Conservation (phyloP, 1,140 invertebrate genomes). For the Tetragonula clypearis region DNA sequence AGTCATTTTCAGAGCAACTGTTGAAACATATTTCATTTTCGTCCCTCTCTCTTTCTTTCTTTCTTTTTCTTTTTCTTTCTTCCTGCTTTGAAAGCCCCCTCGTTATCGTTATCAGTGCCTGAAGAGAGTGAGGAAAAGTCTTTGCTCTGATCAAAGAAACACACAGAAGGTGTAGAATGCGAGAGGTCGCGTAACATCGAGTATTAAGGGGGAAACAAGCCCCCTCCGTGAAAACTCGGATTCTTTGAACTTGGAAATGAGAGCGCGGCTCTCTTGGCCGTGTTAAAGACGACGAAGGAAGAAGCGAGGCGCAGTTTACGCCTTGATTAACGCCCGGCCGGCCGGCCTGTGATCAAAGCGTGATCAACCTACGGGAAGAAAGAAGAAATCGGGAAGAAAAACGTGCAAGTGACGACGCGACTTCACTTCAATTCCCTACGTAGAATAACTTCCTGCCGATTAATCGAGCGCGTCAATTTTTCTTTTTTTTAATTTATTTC, state of each 20-base stretch:
- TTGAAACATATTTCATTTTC: slow-evolving; percentile 33
- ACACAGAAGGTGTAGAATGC: slow-evolving; percentile 17
- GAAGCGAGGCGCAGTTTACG: slow-evolving; percentile 26
- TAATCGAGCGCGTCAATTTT: no score
- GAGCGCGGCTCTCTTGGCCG: slow-evolving; percentile 7
- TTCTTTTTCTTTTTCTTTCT: no score
- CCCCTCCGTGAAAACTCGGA: not conserved
- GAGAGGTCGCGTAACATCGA: slow-evolving; percentile 46
- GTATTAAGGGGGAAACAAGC: slow-evolving; percentile 48
- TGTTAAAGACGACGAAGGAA: slow-evolving; percentile 27
- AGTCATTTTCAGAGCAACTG: slow-evolving; percentile 16
- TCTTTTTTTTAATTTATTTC: no score
- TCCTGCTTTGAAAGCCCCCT: not conserved
- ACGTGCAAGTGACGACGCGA: not conserved
- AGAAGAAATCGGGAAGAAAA: slow-evolving; percentile 18
- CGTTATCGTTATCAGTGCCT: slow-evolving; percentile 38
- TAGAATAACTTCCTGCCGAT: no score
- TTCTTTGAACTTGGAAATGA: slow-evolving; percentile 51
- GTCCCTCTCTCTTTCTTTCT: slow-evolving; percentile 11
- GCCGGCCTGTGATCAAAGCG: slow-evolving; percentile 29
- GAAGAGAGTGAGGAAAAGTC: not conserved
- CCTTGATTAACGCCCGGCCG: slow-evolving; percentile 38
- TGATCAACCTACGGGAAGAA: slow-evolving; percentile 11
- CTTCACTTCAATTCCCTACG: not conserved
- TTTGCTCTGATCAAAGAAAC: slow-evolving; percentile 35